phyloP scores from a whole-genome alignment of 92 coral and sea anemone species.

The Siderastrea siderea region DNA sequence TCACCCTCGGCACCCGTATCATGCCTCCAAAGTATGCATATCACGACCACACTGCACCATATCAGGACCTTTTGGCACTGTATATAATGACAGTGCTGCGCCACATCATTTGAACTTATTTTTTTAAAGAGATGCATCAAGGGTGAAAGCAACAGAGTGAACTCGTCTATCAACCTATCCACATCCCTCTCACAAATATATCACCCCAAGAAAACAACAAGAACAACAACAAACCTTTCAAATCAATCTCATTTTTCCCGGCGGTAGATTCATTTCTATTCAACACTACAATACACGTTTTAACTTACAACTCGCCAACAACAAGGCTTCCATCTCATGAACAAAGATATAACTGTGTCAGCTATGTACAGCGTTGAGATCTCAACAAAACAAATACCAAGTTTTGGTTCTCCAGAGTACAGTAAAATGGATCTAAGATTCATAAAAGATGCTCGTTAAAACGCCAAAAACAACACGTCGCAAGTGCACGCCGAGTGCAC shows the following conservation, averaged over 20 bases:
- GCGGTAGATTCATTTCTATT: neutral
- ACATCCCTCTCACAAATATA: neutral
- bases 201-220: slow-evolving; percentile 22
- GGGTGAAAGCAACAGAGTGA: neutral
- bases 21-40: neutral
- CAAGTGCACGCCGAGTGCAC: neutral
- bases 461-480: neutral
- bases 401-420: neutral
- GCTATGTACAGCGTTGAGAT: neutral
- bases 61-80: neutral
- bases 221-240: slow-evolving; percentile 15
- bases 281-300: slow-evolving; percentile 7
- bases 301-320: neutral
- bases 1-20: neutral
- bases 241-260: slow-evolving; percentile 28
- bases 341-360: neutral
- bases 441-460: neutral
- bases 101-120: neutral
- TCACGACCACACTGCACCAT: neutral
- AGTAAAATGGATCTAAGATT: neutral
- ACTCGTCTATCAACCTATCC: neutral
- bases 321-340: neutral
- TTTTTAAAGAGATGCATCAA: neutral
- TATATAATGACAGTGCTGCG: neutral
- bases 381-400: neutral